Evolutionary conservation across 2,888 invertebrate species (phyloP), one percentile per base, ranked within the genome.

Genomic region (Carpatolechia fugitivella): DNA sequence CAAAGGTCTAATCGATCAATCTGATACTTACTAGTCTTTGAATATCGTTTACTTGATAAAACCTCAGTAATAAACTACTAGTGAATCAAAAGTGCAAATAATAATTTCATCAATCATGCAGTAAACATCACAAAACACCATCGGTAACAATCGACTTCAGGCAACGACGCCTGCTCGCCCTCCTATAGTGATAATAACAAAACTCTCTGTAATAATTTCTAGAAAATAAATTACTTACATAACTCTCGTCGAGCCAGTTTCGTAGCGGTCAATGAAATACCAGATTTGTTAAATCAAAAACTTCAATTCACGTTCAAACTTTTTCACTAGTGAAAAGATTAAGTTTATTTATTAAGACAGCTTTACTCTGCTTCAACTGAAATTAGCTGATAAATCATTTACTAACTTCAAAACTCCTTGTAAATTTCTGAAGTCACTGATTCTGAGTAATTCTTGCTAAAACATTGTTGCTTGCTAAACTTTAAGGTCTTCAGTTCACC

Each of bases 161-260:
- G 69, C 59, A 75, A 62, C 69, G 65, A 66, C 59, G 60, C 70
- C 73, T 72, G 70, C 69, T 66, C 76, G 74, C 75, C 74, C 74
- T 74, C 80, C 75, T 77, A 81, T 68, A 65, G 70, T 68, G 70
- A 68, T 63, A 70, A 74, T 76, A 72, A 82, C 73, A 76, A 75
- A 66, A 66, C 58, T 63, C 69, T 74, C 74, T 72, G 72, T 76
- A 74, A 78, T 66, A 81, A 72, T 76, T 75, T 82, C 78, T 81
- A 78, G 74, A 72, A 72, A 78, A 76, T 76, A 79, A 81, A 74
- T 82, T 85, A 89, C 89, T 89, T 87, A 89, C 89, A 80, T 86
- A 76, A 82, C 20, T 84, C 87, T 85, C 89, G 89, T 82, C 80
- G 86, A 80, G 82, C 85, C 87, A 49, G 76, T 81, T 77, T 76